phyloP scores from a whole-genome alignment of 2,113 vertebrate species.

The Coracopsis vasa region DNA sequence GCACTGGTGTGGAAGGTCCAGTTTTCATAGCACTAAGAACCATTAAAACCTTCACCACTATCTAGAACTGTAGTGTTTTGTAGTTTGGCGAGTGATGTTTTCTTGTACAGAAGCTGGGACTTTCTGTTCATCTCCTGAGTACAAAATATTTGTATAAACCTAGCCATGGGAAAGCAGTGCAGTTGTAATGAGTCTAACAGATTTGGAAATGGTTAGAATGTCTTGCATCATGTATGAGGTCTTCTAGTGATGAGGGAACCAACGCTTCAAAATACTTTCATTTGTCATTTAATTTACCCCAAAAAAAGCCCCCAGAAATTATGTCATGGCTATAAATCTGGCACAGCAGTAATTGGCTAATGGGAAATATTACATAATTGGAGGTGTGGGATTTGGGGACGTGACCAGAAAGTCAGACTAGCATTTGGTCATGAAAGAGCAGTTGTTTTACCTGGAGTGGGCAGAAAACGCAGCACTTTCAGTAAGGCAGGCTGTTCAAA shows the following conservation, averaged over 20 bases:
- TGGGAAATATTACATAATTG: constrained; percentile 3
- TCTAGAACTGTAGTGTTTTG: neutral
- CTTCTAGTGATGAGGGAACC: neutral
- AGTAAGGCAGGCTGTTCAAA: neutral
- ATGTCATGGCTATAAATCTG: neutral
- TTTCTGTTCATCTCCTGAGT: constrained; percentile 4
- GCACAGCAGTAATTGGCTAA: neutral
- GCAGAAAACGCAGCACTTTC: neutral
- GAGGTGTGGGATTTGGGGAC: neutral
- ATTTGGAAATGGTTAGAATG: neutral
- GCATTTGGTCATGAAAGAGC: neutral
- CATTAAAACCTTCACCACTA: neutral
- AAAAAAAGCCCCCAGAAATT: neutral
- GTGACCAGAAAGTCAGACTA: neutral
- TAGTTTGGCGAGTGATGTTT: neutral
- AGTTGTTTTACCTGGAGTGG: neutral
- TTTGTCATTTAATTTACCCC: neutral
- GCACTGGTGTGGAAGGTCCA: neutral
- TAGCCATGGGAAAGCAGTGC: neutral
- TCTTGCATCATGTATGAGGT: neutral
- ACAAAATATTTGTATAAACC: constrained; percentile 40
- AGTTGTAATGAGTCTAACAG: constrained; percentile 18
- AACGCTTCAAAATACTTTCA: neutral
- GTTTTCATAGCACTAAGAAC: neutral
- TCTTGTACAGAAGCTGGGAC: neutral